Conservation (phyloP, 2,797 vertebrate species). For the Streptopelia turtur region DNA sequence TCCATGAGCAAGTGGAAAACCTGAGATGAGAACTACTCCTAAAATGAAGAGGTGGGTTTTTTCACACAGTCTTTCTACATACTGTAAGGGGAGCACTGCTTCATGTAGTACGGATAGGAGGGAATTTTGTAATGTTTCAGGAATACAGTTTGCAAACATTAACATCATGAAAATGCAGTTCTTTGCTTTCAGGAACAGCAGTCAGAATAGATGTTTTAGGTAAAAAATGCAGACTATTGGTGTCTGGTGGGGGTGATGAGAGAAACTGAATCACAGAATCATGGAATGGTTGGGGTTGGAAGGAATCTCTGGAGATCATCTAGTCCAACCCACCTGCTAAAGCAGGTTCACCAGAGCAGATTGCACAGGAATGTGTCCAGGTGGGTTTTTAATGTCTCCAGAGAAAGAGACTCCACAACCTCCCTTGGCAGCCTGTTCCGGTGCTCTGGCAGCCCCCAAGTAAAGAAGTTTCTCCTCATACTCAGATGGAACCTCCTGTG, state of each 20-base stretch:
- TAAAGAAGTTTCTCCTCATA: too few species aligned
- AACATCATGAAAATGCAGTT: neutral
- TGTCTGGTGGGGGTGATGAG: neutral
- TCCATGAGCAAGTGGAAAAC: neutral
- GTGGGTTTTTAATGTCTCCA: too few species aligned
- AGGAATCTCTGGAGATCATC: too few species aligned
- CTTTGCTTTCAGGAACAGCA: neutral
- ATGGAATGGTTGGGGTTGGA: too few species aligned
- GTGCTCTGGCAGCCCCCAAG: too few species aligned
- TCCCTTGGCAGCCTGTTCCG: too few species aligned
- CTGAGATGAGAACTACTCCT: neutral
- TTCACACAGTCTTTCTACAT: neutral
- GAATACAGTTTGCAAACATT: neutral
- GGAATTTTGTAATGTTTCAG: neutral
- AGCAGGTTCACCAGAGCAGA: too few species aligned
- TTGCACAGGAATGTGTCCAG: too few species aligned
- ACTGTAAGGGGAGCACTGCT: neutral
- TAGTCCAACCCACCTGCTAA: too few species aligned
- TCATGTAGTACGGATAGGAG: neutral
- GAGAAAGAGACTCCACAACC: too few species aligned
- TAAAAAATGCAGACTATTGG: neutral
- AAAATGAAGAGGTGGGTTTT: neutral
- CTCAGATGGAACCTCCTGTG: too few species aligned
- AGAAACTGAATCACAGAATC: neutral
- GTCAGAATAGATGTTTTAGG: neutral